Base-by-base conservation (phyloP, 2,888 invertebrate genomes). In the Sphecodes monilicornis region DNA sequence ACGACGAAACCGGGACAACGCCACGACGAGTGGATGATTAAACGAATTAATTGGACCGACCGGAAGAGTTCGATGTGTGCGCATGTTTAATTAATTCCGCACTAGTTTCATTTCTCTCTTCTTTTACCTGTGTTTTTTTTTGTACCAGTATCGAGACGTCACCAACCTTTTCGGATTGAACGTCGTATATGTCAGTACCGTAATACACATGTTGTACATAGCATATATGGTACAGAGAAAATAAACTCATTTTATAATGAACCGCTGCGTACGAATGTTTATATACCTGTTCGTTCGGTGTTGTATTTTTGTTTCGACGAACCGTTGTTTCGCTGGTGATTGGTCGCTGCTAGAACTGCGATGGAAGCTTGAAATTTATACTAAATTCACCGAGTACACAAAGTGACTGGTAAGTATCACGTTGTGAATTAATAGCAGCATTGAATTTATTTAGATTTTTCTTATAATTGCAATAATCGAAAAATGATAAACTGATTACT, bases 191-290 rank as follows among this genome's bases (percentile, higher is more conserved):
- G 92, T 93, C 92, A 90, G 93, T 94, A 94, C 94, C 93, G 92
- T 93, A 93, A 88, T 85, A 89, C 82, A 89, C 87, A 93, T 91
- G 92, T 93, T 94, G 94, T 94, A 94, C 93, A 94, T 93, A 94
- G 92, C 93, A 91, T 93, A 93, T 94, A 92, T 93, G 94, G 94
- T 94, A 94, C 93, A 92, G 94, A 93, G 93, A 88, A 94, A 94
- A 94, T 94, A 94, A 94, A 94, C 94, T 94, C 94, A 94, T 94
- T 94, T 94, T 94, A 93, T 94, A 94, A 94, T 93, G 93, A 94
- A 93, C 74, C 74, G 32, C 50, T 39, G 76, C 39, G 72, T 70
- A 73, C 29, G 8, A 26, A 54, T 78, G 75, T 69, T 75, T 50
- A 5, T 10, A 16, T 2, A 4, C 57, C 22, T 39, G 11, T 16